Conservation (phyloP, 2,113 vertebrate genomes). For the Ptyas mucosa region DNA sequence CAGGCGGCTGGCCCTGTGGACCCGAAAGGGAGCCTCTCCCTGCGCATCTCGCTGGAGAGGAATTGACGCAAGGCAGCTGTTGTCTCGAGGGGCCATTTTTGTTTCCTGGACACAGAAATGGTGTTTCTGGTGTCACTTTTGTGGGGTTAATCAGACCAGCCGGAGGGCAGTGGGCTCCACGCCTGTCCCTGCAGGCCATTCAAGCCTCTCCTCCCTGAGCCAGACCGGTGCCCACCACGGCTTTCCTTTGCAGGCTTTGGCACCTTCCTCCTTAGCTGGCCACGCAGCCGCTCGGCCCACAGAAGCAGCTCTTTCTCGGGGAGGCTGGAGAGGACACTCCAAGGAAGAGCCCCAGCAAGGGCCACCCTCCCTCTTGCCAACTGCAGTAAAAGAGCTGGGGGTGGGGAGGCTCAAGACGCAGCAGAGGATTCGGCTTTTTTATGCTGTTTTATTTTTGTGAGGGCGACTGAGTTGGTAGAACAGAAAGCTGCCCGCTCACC, state of each 20-base stretch:
- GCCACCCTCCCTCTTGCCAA: neutral
- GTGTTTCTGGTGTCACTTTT: slow-evolving; percentile 29
- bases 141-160: neutral
- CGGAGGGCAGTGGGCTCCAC: slow-evolving; percentile 1
- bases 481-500: neutral
- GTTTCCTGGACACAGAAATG: slow-evolving; percentile 42
- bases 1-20: no score
- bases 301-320: neutral
- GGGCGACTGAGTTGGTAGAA: neutral
- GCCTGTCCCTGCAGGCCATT: neutral
- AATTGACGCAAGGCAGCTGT: slow-evolving; percentile 45
- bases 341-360: neutral
- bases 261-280: no score
- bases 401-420: neutral
- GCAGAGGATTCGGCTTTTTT: neutral
- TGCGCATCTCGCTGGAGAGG: slow-evolving; percentile 28
- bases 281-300: no score
- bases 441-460: rapidly evolving
- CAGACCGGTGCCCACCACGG: neutral
- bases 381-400: neutral
- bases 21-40: slow-evolving; percentile 2
- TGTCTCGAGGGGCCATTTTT: slow-evolving; percentile 25
- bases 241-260: neutral
- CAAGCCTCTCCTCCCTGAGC: no score
- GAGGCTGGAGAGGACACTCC: no score